These are phyloP conservation scores for Eptesicus fuscus DNA, from an alignment of 2,113 vertebrate genomes.

Conservation along the genomic window DNA sequence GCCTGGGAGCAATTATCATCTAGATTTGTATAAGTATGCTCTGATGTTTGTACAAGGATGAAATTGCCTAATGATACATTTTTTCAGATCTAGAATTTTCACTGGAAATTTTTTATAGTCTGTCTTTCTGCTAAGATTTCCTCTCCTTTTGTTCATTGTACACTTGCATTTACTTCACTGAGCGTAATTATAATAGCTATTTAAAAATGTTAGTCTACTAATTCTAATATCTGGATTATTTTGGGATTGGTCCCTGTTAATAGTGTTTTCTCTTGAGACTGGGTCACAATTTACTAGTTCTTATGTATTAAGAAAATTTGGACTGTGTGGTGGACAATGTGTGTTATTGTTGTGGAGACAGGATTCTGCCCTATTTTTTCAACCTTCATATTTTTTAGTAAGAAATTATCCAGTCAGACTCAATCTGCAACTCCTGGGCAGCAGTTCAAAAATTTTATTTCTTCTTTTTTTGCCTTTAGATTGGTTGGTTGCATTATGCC, in stretches of 20 bases:
- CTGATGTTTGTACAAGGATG: background rate
- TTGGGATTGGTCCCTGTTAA: background rate
- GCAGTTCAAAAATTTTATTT: background rate
- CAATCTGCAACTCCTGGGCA: background rate
- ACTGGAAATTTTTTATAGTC: background rate
- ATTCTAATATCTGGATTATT: background rate
- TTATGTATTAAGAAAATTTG: background rate
- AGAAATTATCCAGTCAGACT: background rate
- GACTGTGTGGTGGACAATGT: background rate
- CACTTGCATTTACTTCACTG: background rate
- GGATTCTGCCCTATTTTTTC: background rate
- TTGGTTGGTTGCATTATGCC: background rate
- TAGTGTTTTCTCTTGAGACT: constrained; percentile 1
- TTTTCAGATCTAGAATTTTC: constrained; percentile 13
- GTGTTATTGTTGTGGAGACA: background rate
- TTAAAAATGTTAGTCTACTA: background rate
- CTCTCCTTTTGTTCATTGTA: background rate
- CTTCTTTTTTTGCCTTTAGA: background rate
- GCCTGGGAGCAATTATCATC: background rate
- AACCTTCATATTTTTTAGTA: background rate
- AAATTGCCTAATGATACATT: background rate
- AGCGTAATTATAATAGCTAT: background rate
- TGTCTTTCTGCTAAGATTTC: background rate
- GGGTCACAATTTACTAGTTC: background rate
- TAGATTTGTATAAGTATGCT: background rate